Evolutionary conservation across 2,797 vertebrate genomes (phyloP).

Genomic region (Numenius phaeopus): DNA sequence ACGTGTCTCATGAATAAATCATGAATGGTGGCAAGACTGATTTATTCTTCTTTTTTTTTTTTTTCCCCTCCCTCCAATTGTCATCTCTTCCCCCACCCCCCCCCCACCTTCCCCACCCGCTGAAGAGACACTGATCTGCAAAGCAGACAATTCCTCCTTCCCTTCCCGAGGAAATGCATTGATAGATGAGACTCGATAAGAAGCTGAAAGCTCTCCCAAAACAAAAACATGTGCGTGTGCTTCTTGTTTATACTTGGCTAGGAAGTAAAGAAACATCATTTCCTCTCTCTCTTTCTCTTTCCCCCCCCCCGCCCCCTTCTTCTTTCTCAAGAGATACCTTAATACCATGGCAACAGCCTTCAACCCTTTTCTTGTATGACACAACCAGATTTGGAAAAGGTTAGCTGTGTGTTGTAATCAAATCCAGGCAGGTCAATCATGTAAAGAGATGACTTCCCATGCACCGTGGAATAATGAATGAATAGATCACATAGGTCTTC

Average conservation of each 20-base stretch:
- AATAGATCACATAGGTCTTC: constrained; percentile 38
- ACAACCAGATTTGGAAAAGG: constrained; percentile 73
- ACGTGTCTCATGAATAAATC: constrained; percentile 82
- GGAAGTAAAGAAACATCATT: constrained; percentile 71
- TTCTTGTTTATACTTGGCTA: constrained; percentile 72
- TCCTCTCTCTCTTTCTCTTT: not conserved
- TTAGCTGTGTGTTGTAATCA: constrained; percentile 73
- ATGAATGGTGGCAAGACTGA: constrained; percentile 75
- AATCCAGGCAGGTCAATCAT: constrained; percentile 69
- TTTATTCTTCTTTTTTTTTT: constrained; percentile 50
- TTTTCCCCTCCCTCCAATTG: constrained; percentile 41
- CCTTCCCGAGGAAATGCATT: constrained; percentile 60
- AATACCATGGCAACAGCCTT: constrained; percentile 78
- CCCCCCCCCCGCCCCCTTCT: not conserved
- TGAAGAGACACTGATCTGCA: constrained; percentile 64
- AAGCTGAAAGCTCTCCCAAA: constrained; percentile 60
- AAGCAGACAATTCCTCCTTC: constrained; percentile 69
- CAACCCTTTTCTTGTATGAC: constrained; percentile 73
- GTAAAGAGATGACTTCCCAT: constrained; percentile 69
- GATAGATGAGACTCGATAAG: constrained; percentile 64
- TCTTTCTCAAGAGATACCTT: constrained; percentile 71
- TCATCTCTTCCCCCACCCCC: constrained; percentile 27
- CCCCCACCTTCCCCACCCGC: not conserved
- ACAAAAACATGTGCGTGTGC: constrained; percentile 69
- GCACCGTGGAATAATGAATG: constrained; percentile 52